phyloP scores from a whole-genome alignment of 2,797 vertebrate genomes.

The Malurus splendens region DNA sequence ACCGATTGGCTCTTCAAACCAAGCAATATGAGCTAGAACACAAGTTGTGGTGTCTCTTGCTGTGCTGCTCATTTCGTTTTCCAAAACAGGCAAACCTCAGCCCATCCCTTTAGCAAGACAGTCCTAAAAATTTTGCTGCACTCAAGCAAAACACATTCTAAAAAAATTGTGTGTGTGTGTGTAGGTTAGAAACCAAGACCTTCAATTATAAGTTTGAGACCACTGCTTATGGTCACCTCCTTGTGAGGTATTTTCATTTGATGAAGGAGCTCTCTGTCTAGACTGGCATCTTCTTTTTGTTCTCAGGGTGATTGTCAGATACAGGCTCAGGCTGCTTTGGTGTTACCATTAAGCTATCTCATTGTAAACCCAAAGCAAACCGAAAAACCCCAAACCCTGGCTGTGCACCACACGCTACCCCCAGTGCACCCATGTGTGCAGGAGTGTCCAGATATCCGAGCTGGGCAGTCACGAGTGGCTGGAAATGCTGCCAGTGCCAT shows the following conservation, averaged over 20 bases:
- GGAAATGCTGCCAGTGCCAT: not conserved
- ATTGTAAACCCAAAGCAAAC: not conserved
- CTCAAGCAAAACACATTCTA: not conserved
- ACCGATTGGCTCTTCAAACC: not conserved
- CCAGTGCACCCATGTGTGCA: not conserved
- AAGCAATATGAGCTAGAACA: not conserved
- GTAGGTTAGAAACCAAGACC: not conserved
- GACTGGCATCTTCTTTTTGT: not conserved
- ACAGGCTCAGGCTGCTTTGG: not conserved
- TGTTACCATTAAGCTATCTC: not conserved
- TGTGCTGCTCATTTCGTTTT: not conserved
- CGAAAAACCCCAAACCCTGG: not conserved
- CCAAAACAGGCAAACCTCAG: not conserved
- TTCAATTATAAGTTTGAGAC: not conserved
- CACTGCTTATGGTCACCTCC: not conserved
- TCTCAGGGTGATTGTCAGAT: not conserved
- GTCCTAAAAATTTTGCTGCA: not conserved
- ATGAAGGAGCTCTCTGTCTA: not conserved
- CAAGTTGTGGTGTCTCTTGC: not conserved
- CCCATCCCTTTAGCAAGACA: not conserved
- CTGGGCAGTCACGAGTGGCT: not conserved
- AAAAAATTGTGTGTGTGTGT: not conserved
- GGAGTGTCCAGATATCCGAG: not conserved
- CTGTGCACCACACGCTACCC: not conserved
- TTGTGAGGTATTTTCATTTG: not conserved